Conservation (phyloP, 2,888 invertebrate genomes). For the Allygus modestus region DNA sequence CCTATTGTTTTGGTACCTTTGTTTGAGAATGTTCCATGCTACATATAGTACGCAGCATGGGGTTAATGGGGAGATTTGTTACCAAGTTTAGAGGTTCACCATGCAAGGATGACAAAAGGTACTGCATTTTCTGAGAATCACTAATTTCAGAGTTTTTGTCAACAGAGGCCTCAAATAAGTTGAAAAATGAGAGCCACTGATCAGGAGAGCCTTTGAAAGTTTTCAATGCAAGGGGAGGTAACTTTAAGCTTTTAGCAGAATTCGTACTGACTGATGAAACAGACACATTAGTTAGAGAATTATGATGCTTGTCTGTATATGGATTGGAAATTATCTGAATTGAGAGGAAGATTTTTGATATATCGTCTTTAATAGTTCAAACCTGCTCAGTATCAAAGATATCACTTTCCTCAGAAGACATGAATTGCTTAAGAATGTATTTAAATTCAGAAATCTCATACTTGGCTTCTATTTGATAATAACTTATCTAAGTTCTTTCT, state of each 20-base stretch:
- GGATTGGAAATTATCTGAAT: not conserved
- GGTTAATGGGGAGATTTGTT: not conserved
- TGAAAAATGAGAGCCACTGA: not conserved
- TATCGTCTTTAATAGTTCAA: not conserved
- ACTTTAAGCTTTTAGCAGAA: not conserved
- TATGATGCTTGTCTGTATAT: not conserved
- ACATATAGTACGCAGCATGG: not conserved
- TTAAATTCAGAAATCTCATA: too few species aligned
- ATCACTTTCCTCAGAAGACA: too few species aligned
- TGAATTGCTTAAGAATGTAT: too few species aligned
- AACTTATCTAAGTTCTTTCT: too few species aligned
- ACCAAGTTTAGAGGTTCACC: not conserved
- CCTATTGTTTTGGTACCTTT: not conserved
- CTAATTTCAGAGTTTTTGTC: not conserved
- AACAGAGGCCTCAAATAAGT: conserved; percentile 1
- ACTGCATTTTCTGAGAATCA: not conserved
- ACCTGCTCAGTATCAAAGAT: too few species aligned
- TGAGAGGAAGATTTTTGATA: not conserved
- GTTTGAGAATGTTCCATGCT: not conserved
- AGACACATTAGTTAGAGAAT: not conserved
- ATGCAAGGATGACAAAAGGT: not conserved
- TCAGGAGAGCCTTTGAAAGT: not conserved
- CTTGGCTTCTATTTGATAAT: too few species aligned
- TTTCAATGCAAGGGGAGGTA: not conserved
- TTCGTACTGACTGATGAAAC: not conserved